Percentiles rank a stretch among this genome's conserved stretches.
Evolutionary conservation across 2,113 vertebrate species (phyloP).

Genomic region (Melierax canorus): DNA sequence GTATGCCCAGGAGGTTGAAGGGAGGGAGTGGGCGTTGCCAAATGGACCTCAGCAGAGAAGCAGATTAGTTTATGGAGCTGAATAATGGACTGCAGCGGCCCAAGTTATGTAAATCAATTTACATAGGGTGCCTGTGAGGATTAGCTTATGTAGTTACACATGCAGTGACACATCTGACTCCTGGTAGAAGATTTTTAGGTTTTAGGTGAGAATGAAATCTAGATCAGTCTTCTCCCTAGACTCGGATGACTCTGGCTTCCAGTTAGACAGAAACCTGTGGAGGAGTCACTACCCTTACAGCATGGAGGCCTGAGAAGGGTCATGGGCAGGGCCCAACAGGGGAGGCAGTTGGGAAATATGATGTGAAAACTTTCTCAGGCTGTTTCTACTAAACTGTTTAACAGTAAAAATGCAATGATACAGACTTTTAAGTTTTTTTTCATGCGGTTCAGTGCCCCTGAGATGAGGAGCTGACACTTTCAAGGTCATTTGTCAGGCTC

Average conservation of each 20-base stretch:
- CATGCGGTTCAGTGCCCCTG: not conserved
- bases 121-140: not conserved
- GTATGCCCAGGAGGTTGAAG: conserved; percentile 31
- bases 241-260: not conserved
- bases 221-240: not conserved
- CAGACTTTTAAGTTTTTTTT: not conserved
- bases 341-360: not conserved
- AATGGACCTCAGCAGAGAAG: not conserved
- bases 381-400: not conserved
- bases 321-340: too few relatives aligned
- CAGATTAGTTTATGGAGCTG: not conserved
- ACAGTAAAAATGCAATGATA: not conserved
- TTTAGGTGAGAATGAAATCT: not conserved
- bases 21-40: not conserved
- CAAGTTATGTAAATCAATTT: not conserved
- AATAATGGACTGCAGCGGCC: not conserved
- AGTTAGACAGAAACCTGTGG: not conserved
- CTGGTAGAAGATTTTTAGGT: not conserved
- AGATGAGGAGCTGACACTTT: not conserved
- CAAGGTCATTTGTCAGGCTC: not conserved
- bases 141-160: not conserved
- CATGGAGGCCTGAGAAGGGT: not conserved
- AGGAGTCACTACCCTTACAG: not conserved
- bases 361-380: not conserved
- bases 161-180: not conserved